Evolutionary conservation across 2,888 invertebrate species (phyloP).

Genomic region (Megaustenia siamemsis): DNA sequence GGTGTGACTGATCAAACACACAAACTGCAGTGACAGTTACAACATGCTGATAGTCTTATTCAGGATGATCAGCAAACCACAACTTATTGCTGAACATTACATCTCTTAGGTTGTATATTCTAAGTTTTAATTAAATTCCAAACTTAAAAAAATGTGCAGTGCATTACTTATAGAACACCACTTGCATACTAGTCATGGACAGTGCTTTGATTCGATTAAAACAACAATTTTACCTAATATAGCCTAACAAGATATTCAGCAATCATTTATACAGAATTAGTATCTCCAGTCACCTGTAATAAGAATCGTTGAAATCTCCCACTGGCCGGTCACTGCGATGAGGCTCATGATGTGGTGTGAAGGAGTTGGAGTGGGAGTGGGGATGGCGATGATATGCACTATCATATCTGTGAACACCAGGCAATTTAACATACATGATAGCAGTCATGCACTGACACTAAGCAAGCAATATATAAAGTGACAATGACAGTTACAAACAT

Average conservation of each 20-base stretch:
- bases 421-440: constrained; percentile 34
- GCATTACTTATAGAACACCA: too few relatives aligned
- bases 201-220: too few relatives aligned
- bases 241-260: background rate
- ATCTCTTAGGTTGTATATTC: too few relatives aligned
- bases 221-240: too few relatives aligned
- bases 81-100: too few relatives aligned
- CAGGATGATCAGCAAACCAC: too few relatives aligned
- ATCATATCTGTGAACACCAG: constrained; percentile 57
- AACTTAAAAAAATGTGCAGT: too few relatives aligned
- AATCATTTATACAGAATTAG: background rate
- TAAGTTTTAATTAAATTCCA: too few relatives aligned
- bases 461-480: background rate
- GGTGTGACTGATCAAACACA: too few relatives aligned
- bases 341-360: constrained; percentile 50
- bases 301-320: constrained; percentile 53
- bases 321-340: constrained; percentile 41
- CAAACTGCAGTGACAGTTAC: too few relatives aligned
- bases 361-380: constrained; percentile 45
- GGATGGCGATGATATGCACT: constrained; percentile 41
- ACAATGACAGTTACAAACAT: background rate
- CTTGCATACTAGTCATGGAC: too few relatives aligned
- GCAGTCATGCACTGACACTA: constrained; percentile 16
- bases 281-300: constrained; percentile 51
- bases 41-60: too few relatives aligned